Percentiles rank a stretch among this genome's conserved stretches.
Evolutionary conservation across 2,888 invertebrate genomes (phyloP).

Genomic region (Sesia bembeciformis): DNA sequence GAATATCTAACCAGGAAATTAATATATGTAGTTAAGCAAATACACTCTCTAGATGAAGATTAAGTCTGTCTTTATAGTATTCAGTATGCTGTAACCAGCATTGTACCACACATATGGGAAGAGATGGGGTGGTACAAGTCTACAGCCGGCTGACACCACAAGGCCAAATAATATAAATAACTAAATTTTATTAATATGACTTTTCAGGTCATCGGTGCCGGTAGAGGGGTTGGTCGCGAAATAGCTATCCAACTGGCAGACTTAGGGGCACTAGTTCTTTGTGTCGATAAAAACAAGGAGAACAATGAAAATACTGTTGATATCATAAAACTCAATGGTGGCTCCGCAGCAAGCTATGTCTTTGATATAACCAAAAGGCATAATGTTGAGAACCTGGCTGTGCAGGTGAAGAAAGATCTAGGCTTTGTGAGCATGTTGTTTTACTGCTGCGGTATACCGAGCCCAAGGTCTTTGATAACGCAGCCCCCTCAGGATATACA

Average conservation of each 20-base stretch:
- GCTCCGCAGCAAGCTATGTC: constrained; percentile 60
- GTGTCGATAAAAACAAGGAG: constrained; percentile 77
- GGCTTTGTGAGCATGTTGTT: constrained; percentile 77
- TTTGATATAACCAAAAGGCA: constrained; percentile 74
- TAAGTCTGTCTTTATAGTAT: too few species aligned
- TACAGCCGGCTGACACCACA: too few species aligned
- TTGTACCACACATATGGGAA: too few species aligned
- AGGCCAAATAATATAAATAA: background rate
- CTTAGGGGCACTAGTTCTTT: constrained; percentile 75
- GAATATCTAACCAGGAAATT: too few species aligned
- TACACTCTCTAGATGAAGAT: too few species aligned
- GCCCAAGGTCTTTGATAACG: constrained; percentile 67
- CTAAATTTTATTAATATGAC: background rate
- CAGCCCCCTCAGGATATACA: constrained; percentile 69
- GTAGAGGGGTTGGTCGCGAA: constrained; percentile 78
- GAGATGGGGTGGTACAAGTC: too few species aligned
- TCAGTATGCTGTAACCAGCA: too few species aligned
- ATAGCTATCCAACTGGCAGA: constrained; percentile 74
- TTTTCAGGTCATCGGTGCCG: constrained; percentile 79
- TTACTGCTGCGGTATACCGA: constrained; percentile 78
- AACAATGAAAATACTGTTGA: constrained; percentile 66
- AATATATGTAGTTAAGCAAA: too few species aligned
- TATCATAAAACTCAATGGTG: constrained; percentile 55
- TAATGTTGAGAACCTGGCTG: constrained; percentile 58
- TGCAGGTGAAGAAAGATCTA: constrained; percentile 60